A percentile compares a stretch with the other conserved stretches of the same genome.
Evolutionary conservation across 2,888 invertebrate species (phyloP).

Genomic region (Harpalus rufipes): DNA sequence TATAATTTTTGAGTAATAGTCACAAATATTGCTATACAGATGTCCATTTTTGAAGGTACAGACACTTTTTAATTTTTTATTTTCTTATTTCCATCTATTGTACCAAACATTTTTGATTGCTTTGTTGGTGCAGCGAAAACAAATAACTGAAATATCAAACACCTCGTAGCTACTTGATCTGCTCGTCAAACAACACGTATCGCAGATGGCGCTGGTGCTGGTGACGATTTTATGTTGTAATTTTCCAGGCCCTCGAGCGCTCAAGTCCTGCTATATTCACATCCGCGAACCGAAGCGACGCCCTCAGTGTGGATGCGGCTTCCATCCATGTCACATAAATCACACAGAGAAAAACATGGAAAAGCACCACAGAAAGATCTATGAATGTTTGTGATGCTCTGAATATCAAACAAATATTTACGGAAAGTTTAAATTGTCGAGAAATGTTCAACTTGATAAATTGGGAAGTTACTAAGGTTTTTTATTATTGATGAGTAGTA

Average conservation of each 20-base stretch:
- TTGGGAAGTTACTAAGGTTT: too few relatives aligned
- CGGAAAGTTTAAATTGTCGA: neutral
- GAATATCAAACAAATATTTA: neutral
- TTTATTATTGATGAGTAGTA: too few relatives aligned
- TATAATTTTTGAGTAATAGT: too few relatives aligned
- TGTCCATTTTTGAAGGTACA: too few relatives aligned
- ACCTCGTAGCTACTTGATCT: constrained; percentile 11
- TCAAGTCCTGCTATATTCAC: constrained; percentile 67
- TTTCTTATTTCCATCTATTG: too few relatives aligned
- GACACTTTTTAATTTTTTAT: too few relatives aligned
- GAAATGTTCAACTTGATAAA: neutral
- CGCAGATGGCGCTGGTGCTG: constrained; percentile 25
- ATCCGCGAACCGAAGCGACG: constrained; percentile 4
- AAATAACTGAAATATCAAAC: constrained; percentile 8
- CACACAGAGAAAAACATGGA: constrained; percentile 49
- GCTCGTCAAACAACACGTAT: constrained; percentile 21
- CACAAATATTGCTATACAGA: too few relatives aligned
- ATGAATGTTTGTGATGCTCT: neutral
- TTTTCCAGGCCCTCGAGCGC: constrained; percentile 76
- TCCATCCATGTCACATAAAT: constrained; percentile 58
- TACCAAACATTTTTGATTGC: constrained; percentile 9
- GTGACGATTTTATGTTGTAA: constrained; percentile 77
- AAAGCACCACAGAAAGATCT: constrained; percentile 4
- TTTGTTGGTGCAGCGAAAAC: neutral
- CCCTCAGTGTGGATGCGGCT: constrained; percentile 7